Evolutionary conservation across 2,797 vertebrate genomes (phyloP).

Genomic region (Pseudopleuronectes americanus): DNA sequence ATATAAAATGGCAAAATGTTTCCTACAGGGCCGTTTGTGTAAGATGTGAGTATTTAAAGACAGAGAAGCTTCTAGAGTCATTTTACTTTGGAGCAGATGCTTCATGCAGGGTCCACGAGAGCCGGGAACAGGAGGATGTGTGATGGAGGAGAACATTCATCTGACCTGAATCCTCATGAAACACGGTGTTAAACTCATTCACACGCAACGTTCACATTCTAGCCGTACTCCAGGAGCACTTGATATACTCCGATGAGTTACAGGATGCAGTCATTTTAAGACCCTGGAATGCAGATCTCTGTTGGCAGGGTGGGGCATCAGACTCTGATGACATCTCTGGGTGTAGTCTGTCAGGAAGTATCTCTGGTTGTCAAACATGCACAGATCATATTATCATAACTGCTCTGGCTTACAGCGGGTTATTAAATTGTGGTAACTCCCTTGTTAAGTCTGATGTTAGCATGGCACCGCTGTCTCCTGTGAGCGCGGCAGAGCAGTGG

Average conservation of each 20-base stretch:
- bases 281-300: slow-evolving; percentile 29
- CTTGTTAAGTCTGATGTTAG: slow-evolving; percentile 77
- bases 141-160: neutral
- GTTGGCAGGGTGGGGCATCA: slow-evolving; percentile 30
- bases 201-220: slow-evolving; percentile 20
- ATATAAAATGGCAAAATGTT: neutral
- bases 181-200: slow-evolving; percentile 13
- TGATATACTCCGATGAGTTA: slow-evolving; percentile 25
- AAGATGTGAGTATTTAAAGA: too few species aligned
- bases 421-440: slow-evolving; percentile 71
- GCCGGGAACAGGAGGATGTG: neutral
- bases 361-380: slow-evolving; percentile 51
- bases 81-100: too few species aligned
- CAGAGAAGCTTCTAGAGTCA: too few species aligned
- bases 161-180: slow-evolving; percentile 1
- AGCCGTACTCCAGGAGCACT: neutral
- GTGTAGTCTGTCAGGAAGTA: slow-evolving; percentile 51
- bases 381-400: slow-evolving; percentile 63
- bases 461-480: slow-evolving; percentile 57
- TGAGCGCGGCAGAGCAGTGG: slow-evolving; percentile 58
- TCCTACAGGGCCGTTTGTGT: neutral
- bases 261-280: slow-evolving; percentile 45
- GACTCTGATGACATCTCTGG: slow-evolving; percentile 43
- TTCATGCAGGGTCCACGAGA: neutral
- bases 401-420: slow-evolving; percentile 46